Evolutionary conservation across 2,888 invertebrate species (phyloP), one percentile per base, ranked within the genome.

Genomic region (Abrostola triplasia): DNA sequence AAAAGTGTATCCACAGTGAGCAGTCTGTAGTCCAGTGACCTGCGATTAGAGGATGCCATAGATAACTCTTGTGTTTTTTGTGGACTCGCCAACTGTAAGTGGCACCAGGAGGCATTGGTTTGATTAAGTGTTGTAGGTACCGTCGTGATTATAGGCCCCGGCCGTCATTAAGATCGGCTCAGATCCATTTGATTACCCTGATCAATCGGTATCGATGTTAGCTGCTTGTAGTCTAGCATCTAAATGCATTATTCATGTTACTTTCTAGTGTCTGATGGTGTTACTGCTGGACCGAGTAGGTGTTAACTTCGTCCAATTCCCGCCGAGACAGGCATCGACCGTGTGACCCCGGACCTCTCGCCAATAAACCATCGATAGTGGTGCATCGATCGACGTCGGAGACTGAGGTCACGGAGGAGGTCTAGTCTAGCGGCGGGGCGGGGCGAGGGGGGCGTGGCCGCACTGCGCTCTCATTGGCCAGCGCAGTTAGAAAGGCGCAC

Each of bases 401-500:
- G 59, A 13, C 51, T 40, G 35, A 60, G 69, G 70, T 67, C 66
- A 75, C 35, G 55, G 24, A 55, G 64, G 76, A 60, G 66, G 66
- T 63, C 69, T 71, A 67, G 59, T 35, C 36, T 49, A 63, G 67
- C 51, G 62, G 52, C 38, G 55, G 62, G 66, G 65, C 72, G 67
- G 73, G 56, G 64, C 61, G 70, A 57, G 58, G 59, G 73, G 72
- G 83, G 81, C 76, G 82, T 77, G 82, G 76, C 72, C 53, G 13
- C 64, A 10, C 69, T 41, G 44, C 40, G 65, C 71, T 71, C 51
- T 68, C 12, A 79, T 79, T 83, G 83, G 83, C 65, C 59, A 56
- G 12, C 41, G 49, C 67, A 60, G 76, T 79, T 80, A 80, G 79
- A 79, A 81, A 81, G 81, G 75, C 59, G 64, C 77, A 67, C 61